Evolutionary conservation across 1,140 invertebrate genomes (phyloP).

Genomic region (Paralvinella palmiformis): DNA sequence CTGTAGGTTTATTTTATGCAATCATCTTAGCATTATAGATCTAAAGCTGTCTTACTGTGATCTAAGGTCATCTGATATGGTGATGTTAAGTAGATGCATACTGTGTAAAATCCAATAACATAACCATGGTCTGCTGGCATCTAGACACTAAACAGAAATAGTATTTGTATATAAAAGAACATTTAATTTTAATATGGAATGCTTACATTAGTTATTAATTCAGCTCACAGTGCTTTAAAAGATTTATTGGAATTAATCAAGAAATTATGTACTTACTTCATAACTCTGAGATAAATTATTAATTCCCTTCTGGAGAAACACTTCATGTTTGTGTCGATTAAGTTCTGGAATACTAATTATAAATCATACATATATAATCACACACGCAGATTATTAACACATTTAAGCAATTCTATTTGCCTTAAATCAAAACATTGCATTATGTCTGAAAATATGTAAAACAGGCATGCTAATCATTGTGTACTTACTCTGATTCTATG

Average conservation of each 20-base stretch:
- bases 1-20: too few species aligned
- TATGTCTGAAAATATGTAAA: neutral
- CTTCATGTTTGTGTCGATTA: slow-evolving; percentile 59
- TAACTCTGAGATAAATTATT: slow-evolving; percentile 62
- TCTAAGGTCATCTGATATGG: slow-evolving; percentile 62
- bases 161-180: neutral
- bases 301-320: slow-evolving; percentile 66
- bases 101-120: slow-evolving; percentile 93
- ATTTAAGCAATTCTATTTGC: neutral
- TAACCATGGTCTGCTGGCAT: slow-evolving; percentile 91
- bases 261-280: slow-evolving; percentile 54
- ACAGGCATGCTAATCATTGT: too few species aligned
- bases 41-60: slow-evolving; percentile 1
- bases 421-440: neutral
- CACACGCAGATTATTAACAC: neutral
- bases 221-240: slow-evolving; percentile 2
- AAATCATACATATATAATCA: slow-evolving; percentile 2
- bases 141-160: slow-evolving; percentile 61
- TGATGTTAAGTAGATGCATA: slow-evolving; percentile 71
- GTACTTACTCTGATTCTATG: slow-evolving; percentile 48
- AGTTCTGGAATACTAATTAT: slow-evolving; percentile 59
- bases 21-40: too few species aligned
- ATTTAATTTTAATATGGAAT: neutral
- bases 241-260: slow-evolving; percentile 5
- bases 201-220: slow-evolving; percentile 5